Conservation (phyloP, 2,113 vertebrate species). For the Tragelaphus imberbis region DNA sequence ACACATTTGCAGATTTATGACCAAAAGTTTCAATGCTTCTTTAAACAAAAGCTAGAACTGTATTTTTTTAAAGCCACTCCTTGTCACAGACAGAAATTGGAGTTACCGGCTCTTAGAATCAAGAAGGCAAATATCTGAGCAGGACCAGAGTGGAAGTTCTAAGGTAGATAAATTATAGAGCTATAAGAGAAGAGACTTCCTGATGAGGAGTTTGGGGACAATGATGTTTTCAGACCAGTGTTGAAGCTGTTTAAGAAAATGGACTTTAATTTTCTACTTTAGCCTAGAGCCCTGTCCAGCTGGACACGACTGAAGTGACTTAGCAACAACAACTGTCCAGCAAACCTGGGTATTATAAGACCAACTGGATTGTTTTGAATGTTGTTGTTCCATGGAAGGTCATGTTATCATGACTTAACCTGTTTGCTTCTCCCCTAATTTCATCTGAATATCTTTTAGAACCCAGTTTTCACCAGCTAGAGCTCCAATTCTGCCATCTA, state of each 20-base stretch:
- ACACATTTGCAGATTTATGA: neutral
- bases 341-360: neutral
- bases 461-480: neutral
- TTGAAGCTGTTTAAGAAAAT: neutral
- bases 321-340: neutral
- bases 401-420: neutral
- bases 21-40: neutral
- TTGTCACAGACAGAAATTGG: neutral
- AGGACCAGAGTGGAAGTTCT: neutral
- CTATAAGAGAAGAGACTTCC: neutral
- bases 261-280: neutral
- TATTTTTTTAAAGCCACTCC: neutral
- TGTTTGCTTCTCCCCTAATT: neutral
- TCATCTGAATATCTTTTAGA: neutral
- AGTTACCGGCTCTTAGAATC: neutral
- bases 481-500: neutral
- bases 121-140: conserved; percentile 22
- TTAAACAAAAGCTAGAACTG: conserved; percentile 28
- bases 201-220: neutral
- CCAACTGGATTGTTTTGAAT: neutral
- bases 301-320: no score
- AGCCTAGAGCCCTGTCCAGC: neutral
- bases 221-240: neutral
- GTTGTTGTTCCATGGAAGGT: neutral
- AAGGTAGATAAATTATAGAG: neutral